Conservation (phyloP, 1,140 invertebrate species). For the Drosophila lacteicornis region DNA sequence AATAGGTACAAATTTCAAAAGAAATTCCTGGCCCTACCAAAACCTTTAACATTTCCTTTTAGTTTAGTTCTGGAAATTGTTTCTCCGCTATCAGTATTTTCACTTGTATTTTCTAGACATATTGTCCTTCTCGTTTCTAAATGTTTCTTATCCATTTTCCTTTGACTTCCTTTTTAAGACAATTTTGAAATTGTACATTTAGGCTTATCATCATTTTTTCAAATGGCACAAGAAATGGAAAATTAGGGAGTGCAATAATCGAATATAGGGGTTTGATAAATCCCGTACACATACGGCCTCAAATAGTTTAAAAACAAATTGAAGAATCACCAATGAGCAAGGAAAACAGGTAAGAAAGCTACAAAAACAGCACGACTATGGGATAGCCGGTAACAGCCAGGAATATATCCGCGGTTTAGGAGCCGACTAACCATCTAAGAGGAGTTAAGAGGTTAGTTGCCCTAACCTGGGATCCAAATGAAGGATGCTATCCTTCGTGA, state of each 20-base stretch:
- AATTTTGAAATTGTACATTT: background rate
- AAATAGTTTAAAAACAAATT: background rate
- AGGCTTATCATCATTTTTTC: constrained; percentile 3
- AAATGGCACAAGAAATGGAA: constrained; percentile 47
- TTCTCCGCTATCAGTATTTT: background rate
- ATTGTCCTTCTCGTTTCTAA: background rate
- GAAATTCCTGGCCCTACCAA: background rate
- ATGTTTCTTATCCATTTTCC: constrained; percentile 16
- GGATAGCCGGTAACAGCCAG: no score
- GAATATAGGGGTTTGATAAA: background rate
- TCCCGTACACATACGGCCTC: background rate
- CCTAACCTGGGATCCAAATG: no score
- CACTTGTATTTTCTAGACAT: background rate
- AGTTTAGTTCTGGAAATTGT: background rate
- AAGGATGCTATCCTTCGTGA: no score
- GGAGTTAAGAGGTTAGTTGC: no score
- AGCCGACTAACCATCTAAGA: no score
- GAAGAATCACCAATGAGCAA: background rate
- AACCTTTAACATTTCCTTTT: background rate
- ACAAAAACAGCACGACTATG: no score
- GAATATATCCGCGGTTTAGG: no score
- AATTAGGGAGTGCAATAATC: background rate
- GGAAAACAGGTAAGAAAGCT: background rate
- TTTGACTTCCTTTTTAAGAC: background rate
- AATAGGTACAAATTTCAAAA: no score